Evolutionary conservation across 1,140 invertebrate species (phyloP).

Genomic region (Harlomillsia oculata): DNA sequence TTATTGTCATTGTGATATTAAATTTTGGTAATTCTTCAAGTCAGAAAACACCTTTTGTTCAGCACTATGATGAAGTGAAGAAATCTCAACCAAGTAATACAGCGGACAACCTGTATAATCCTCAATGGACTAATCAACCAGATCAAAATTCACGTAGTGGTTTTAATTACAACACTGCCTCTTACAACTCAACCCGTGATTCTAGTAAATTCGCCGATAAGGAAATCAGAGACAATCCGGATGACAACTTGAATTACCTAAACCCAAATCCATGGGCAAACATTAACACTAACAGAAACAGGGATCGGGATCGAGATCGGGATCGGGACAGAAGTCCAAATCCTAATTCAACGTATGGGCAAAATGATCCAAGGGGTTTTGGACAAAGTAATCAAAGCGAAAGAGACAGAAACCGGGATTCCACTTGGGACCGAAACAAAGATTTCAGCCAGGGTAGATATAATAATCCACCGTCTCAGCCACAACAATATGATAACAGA

Average conservation of each 20-base stretch:
- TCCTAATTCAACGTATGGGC: too few relatives aligned
- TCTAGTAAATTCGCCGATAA: background rate
- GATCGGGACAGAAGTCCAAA: background rate
- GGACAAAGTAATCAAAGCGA: too few relatives aligned
- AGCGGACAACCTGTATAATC: background rate
- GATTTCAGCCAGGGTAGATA: too few relatives aligned
- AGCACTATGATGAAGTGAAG: conserved; percentile 7
- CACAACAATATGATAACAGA: too few relatives aligned
- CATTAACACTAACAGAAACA: background rate
- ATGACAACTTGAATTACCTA: conserved; percentile 16
- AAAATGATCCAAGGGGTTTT: too few relatives aligned
- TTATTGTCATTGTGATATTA: too few relatives aligned
- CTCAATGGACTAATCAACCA: background rate
- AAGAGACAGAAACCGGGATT: too few relatives aligned
- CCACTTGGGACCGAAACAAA: too few relatives aligned
- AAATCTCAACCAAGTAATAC: background rate
- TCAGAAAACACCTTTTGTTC: background rate
- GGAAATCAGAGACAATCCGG: conserved; percentile 8
- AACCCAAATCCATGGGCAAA: conserved; percentile 20
- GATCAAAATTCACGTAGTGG: background rate
- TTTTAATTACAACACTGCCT: background rate
- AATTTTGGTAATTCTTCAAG: too few relatives aligned
- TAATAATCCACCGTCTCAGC: too few relatives aligned
- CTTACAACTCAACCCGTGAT: conserved; percentile 1
- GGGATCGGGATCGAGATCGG: background rate